Percentiles rank a stretch among this genome's conserved stretches.
Conservation (phyloP, 2,113 vertebrate genomes). For the Zeus faber region DNA sequence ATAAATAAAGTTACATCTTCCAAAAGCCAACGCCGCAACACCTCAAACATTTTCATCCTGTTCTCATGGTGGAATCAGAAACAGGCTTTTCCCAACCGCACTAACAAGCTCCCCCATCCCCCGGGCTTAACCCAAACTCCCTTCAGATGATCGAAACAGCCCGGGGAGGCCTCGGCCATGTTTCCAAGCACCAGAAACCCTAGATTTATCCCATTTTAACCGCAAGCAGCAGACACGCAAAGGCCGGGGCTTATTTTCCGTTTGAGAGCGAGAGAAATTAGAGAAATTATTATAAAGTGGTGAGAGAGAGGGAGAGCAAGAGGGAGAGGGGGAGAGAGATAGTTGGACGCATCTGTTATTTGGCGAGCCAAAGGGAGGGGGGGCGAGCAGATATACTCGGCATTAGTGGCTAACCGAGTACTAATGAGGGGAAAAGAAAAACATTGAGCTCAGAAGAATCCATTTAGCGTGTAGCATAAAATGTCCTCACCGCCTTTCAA, state of each 20-base stretch:
- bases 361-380: conserved; percentile 58
- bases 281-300: no score
- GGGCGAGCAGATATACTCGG: conserved; percentile 67
- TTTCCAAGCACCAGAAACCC: conserved; percentile 56
- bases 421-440: conserved; percentile 76
- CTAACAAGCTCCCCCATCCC: conserved; percentile 52
- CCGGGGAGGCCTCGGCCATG: conserved; percentile 39
- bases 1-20: conserved; percentile 13
- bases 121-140: conserved; percentile 33
- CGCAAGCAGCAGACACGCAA: conserved; percentile 60
- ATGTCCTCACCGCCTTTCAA: conserved; percentile 57
- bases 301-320: conserved; percentile 59
- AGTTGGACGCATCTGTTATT: conserved; percentile 65
- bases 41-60: conserved; percentile 50
- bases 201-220: conserved; percentile 53
- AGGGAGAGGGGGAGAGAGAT: neutral
- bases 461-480: conserved; percentile 56
- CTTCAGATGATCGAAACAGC: conserved; percentile 47
- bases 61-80: conserved; percentile 51
- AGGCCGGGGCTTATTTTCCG: conserved; percentile 61
- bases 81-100: conserved; percentile 45
- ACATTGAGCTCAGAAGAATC: conserved; percentile 69
- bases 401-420: conserved; percentile 76
- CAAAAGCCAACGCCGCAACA: conserved; percentile 35
- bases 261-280: conserved; percentile 63